Evolutionary conservation across 2,113 vertebrate genomes (phyloP).

Genomic region (Mus musculus): DNA sequence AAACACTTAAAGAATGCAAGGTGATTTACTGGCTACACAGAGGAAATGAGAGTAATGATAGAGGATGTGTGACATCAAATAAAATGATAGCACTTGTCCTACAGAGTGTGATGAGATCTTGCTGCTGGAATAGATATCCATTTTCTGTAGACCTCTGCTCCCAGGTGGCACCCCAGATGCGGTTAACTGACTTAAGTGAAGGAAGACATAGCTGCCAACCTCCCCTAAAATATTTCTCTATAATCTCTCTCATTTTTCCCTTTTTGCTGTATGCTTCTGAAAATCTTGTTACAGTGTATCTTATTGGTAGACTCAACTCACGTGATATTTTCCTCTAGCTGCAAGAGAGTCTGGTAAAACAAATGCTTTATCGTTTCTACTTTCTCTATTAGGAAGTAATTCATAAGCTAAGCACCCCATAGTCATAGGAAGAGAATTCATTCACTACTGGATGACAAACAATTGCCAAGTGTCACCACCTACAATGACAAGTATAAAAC

Average conservation of each 20-base stretch:
- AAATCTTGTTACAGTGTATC: not conserved
- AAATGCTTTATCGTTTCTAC: not conserved
- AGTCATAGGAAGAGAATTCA: not conserved
- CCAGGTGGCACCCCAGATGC: not conserved
- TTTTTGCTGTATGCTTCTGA: not conserved
- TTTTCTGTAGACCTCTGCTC: not conserved
- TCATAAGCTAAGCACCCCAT: not conserved
- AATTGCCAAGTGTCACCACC: not conserved
- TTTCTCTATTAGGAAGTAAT: not conserved
- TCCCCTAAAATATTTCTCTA: not conserved
- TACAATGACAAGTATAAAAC: not conserved
- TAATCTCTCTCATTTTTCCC: not conserved
- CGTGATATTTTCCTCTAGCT: slow-evolving; percentile 8
- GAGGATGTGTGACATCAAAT: not conserved
- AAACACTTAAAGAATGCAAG: not conserved
- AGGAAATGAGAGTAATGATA: not conserved
- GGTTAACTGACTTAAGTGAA: not conserved
- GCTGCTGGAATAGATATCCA: not conserved
- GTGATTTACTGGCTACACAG: not conserved
- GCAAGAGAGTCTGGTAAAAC: slow-evolving; percentile 28
- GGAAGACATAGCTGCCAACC: not conserved
- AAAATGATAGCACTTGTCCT: not conserved
- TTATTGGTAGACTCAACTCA: not conserved
- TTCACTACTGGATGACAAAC: not conserved
- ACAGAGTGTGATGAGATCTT: not conserved